Evolutionary conservation across 2,888 invertebrate species (phyloP).

Genomic region (Eurytoma californica): DNA sequence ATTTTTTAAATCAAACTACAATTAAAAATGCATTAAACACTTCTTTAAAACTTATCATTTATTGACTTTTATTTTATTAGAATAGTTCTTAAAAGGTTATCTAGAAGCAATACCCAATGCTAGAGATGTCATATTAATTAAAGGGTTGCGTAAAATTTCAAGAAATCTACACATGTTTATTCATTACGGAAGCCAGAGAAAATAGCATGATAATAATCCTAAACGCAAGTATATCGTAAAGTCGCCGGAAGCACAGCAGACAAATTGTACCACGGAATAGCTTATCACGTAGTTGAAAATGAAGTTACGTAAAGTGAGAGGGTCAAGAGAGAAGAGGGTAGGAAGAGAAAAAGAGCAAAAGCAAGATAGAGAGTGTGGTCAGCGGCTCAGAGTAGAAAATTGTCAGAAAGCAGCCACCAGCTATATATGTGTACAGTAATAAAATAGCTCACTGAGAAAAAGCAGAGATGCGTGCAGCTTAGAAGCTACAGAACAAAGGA

Average conservation of each 20-base stretch:
- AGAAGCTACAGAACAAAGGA: no score
- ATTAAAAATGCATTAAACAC: no score
- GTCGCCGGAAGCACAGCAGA: slow-evolving; percentile 57
- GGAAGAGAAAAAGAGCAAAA: background rate
- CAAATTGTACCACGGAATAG: slow-evolving; percentile 61
- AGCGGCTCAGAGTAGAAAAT: background rate
- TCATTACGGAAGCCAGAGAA: slow-evolving; percentile 5
- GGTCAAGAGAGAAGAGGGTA: background rate
- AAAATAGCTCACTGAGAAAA: slow-evolving; percentile 2
- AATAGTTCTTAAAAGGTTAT: no score
- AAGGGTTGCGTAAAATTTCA: slow-evolving; percentile 29
- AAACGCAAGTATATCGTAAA: slow-evolving; percentile 49
- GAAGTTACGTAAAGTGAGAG: slow-evolving; percentile 37
- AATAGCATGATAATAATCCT: slow-evolving; percentile 43
- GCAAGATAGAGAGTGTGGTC: background rate
- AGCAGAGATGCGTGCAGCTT: no score
- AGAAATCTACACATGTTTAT: slow-evolving; percentile 46
- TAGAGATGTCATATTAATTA: no score
- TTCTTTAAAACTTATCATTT: no score
- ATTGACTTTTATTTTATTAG: no score
- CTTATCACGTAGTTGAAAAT: slow-evolving; percentile 51
- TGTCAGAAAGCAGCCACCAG: background rate
- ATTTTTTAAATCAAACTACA: no score
- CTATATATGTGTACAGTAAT: slow-evolving; percentile 5
- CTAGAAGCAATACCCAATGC: background rate